Conservation (phyloP, 2,888 invertebrate species). For the Drosophila antonietae region DNA sequence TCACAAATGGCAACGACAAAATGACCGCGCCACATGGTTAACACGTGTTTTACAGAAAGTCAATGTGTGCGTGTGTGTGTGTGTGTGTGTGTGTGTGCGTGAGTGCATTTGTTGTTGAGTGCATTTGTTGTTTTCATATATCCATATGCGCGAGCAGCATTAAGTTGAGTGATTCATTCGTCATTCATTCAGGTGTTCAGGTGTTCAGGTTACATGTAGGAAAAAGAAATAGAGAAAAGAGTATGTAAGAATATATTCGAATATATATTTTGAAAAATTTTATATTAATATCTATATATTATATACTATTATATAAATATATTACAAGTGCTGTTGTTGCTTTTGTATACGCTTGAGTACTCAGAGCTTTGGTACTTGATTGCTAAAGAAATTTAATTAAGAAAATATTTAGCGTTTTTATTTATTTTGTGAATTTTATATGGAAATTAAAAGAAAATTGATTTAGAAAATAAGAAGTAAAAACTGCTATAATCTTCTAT, state of each 20-base stretch:
- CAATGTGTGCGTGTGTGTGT: constrained; percentile 19
- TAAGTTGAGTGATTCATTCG: constrained; percentile 41
- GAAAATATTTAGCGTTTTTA: background rate
- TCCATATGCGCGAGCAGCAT: constrained; percentile 37
- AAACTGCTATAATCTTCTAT: too few relatives aligned
- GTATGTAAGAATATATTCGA: constrained; percentile 34
- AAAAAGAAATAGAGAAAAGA: constrained; percentile 6
- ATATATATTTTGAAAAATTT: background rate
- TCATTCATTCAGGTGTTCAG: constrained; percentile 30
- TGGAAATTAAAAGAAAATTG: too few relatives aligned
- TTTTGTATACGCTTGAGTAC: background rate
- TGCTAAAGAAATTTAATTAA: background rate
- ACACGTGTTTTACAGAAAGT: constrained; percentile 67
- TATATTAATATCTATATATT: background rate
- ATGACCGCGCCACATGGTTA: constrained; percentile 70
- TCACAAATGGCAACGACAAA: constrained; percentile 64
- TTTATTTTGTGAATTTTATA: background rate
- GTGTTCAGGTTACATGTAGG: constrained; percentile 37
- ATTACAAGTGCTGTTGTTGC: background rate
- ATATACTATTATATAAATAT: background rate
- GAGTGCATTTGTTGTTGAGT: constrained; percentile 33
- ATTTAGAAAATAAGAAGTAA: too few relatives aligned
- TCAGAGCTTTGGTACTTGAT: background rate
- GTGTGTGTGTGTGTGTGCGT: constrained; percentile 6
- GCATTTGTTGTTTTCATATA: constrained; percentile 51